Conservation (phyloP, 2,113 vertebrate species). For the Ariopsis seemanni region DNA sequence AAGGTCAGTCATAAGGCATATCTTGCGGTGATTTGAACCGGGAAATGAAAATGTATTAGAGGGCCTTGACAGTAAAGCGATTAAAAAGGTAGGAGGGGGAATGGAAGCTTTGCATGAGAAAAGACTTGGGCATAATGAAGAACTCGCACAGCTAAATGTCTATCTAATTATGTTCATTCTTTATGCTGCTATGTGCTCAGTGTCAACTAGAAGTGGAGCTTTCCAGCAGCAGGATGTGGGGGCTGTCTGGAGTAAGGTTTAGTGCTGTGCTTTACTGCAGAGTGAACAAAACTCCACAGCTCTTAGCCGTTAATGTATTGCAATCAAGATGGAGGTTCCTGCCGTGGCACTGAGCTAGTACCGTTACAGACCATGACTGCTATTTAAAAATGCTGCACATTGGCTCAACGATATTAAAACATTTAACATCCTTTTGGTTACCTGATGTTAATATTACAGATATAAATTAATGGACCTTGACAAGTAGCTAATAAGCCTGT, state of each 20-base stretch:
- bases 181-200: constrained; percentile 38
- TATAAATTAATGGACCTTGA: not conserved
- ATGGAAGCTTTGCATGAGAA: constrained; percentile 52
- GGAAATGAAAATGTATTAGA: constrained; percentile 40
- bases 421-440: not conserved
- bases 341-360: not conserved
- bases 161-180: constrained; percentile 54
- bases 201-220: constrained; percentile 19
- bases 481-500: not conserved
- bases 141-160: constrained; percentile 55
- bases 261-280: constrained; percentile 40
- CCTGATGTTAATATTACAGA: constrained; percentile 1
- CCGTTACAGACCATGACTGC: not conserved
- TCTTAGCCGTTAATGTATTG: not conserved
- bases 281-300: constrained; percentile 5
- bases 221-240: constrained; percentile 42
- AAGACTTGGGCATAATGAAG: constrained; percentile 58
- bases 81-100: constrained; percentile 53
- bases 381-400: not conserved
- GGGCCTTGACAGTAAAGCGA: constrained; percentile 46
- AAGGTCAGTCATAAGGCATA: constrained; percentile 40
- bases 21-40: constrained; percentile 21
- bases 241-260: constrained; percentile 16
- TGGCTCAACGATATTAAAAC: not conserved
- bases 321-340: not conserved